Conservation (phyloP, 2,888 invertebrate genomes). For the Pelosia muscerda region DNA sequence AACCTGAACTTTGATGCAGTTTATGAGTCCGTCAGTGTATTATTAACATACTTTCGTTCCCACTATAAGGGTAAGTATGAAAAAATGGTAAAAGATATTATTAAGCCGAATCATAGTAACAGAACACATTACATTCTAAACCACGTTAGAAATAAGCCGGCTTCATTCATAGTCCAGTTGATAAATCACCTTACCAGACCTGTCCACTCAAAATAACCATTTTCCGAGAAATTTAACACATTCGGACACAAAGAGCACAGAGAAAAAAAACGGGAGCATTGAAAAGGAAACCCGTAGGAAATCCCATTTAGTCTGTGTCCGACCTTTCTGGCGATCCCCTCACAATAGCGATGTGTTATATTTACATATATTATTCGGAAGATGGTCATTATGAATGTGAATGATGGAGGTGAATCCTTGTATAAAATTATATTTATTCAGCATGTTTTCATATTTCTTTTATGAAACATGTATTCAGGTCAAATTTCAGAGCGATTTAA, state of each 20-base stretch:
- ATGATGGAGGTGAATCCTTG: slow-evolving; percentile 63
- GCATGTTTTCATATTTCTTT: slow-evolving; percentile 37
- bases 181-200: slow-evolving; percentile 67
- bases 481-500: neutral
- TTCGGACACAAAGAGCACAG: slow-evolving; percentile 60
- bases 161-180: slow-evolving; percentile 44
- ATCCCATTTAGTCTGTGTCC: slow-evolving; percentile 76
- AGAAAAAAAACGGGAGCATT: slow-evolving; percentile 53
- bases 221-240: slow-evolving; percentile 84
- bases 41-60: too few species aligned
- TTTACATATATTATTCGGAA: slow-evolving; percentile 72
- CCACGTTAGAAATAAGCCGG: slow-evolving; percentile 41
- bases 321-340: slow-evolving; percentile 66
- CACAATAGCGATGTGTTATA: slow-evolving; percentile 68
- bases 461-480: neutral
- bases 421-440: slow-evolving; percentile 68
- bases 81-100: neutral
- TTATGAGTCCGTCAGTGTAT: too few species aligned
- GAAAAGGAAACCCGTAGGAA: slow-evolving; percentile 72
- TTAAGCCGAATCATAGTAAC: slow-evolving; percentile 3
- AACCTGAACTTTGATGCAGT: too few species aligned
- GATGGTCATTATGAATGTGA: slow-evolving; percentile 75
- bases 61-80: neutral
- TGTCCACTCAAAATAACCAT: slow-evolving; percentile 71
- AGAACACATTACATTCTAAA: slow-evolving; percentile 6